phyloP scores from a whole-genome alignment of 1,140 invertebrate species.

The Holotrichia oblita region DNA sequence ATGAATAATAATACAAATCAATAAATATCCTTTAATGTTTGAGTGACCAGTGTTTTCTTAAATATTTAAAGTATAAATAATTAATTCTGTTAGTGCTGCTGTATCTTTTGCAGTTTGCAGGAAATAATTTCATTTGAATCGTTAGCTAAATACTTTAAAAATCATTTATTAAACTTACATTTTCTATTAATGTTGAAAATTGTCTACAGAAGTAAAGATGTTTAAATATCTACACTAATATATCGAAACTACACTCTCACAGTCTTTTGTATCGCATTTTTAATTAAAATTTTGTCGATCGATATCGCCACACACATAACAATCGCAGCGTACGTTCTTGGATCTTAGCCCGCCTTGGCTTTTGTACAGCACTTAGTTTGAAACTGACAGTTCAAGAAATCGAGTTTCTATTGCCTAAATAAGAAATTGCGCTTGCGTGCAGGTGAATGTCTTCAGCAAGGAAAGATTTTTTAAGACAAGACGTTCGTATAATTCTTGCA shows the following conservation, averaged over 20 bases:
- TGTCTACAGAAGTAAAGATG: neutral
- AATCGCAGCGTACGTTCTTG: conserved; percentile 22
- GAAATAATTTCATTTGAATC: no score
- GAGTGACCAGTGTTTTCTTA: no score
- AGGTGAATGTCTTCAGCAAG: conserved; percentile 55
- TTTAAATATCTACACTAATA: conserved; percentile 34
- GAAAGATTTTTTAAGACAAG: conserved; percentile 27
- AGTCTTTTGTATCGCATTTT: conserved; percentile 46
- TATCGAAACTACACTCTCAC: conserved; percentile 38
- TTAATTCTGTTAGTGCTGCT: no score
- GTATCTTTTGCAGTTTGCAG: neutral
- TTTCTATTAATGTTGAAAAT: neutral
- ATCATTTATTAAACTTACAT: neutral
- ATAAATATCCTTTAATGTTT: no score
- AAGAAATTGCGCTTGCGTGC: conserved; percentile 51
- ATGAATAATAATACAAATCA: no score
- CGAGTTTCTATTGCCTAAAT: conserved; percentile 51
- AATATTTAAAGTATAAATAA: no score
- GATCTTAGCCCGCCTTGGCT: conserved; percentile 16
- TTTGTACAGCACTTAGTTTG: conserved; percentile 45
- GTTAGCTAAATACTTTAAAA: conserved; percentile 12
- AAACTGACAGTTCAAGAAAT: conserved; percentile 52
- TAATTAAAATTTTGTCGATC: neutral
- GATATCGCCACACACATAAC: conserved; percentile 37
- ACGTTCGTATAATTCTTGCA: neutral